phyloP scores from a whole-genome alignment of 2,888 invertebrate genomes.

The Drosophila ezoana region DNA sequence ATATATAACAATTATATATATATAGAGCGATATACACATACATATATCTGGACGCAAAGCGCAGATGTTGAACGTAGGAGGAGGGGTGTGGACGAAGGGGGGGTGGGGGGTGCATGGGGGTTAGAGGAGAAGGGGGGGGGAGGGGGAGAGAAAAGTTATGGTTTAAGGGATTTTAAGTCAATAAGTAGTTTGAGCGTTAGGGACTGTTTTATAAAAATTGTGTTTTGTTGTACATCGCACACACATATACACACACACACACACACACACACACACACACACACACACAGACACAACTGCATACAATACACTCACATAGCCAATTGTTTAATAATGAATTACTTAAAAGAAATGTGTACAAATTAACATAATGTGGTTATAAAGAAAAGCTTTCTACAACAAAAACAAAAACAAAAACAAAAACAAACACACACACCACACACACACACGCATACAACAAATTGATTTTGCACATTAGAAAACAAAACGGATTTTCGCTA shows the following conservation, averaged over 20 bases:
- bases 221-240: conserved; percentile 41
- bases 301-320: conserved; percentile 67
- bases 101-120: background rate
- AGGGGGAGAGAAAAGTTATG: conserved; percentile 21
- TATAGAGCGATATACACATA: conserved; percentile 25
- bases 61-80: conserved; percentile 54
- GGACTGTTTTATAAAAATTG: conserved; percentile 29
- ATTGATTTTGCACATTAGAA: conserved; percentile 61
- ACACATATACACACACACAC: conserved; percentile 38
- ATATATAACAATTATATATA: conserved; percentile 55
- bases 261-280: conserved; percentile 27
- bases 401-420: conserved; percentile 47
- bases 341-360: conserved; percentile 76
- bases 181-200: conserved; percentile 65
- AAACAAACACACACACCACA: conserved; percentile 29
- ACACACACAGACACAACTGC: conserved; percentile 10
- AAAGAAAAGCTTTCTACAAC: conserved; percentile 60
- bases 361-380: conserved; percentile 71
- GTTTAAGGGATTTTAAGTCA: conserved; percentile 44
- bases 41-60: conserved; percentile 74
- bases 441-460: conserved; percentile 30
- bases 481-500: conserved; percentile 65
- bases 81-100: background rate
- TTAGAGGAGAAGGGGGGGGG: background rate
- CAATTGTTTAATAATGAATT: conserved; percentile 74